A percentile compares a stretch with the other conserved stretches of the same genome.
phyloP scores from a whole-genome alignment of 2,888 invertebrate genomes.

The Phengaris arion region DNA sequence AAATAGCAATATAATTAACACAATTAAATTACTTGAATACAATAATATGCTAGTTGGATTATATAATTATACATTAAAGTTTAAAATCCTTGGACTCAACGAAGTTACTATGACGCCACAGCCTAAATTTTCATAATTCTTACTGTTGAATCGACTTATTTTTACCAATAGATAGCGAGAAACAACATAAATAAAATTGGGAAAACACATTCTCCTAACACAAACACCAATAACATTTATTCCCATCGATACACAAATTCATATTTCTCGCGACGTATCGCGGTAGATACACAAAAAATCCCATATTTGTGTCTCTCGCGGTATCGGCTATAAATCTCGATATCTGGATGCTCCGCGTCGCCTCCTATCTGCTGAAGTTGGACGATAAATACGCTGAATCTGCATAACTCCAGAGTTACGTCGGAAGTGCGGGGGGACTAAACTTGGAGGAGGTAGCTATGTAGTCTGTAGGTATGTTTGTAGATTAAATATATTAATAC shows the following conservation, averaged over 20 bases:
- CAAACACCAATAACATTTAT: background rate
- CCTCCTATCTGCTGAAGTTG: conserved; percentile 75
- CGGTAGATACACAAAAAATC: conserved; percentile 1
- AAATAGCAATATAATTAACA: too few relatives aligned
- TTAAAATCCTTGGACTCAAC: too few relatives aligned
- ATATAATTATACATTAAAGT: too few relatives aligned
- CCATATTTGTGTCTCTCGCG: background rate
- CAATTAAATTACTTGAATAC: too few relatives aligned
- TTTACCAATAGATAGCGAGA: too few relatives aligned
- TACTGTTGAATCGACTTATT: too few relatives aligned
- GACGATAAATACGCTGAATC: conserved; percentile 74
- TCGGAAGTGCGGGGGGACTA: conserved; percentile 45
- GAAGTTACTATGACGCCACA: too few relatives aligned
- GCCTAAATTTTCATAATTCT: too few relatives aligned
- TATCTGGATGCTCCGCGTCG: conserved; percentile 73
- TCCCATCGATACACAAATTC: conserved; percentile 2
- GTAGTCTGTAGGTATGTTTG: background rate
- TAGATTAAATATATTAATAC: too few relatives aligned
- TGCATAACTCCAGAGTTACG: conserved; percentile 69
- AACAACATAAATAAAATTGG: background rate
- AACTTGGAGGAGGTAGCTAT: conserved; percentile 37
- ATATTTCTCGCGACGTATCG: conserved; percentile 44
- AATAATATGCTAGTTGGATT: too few relatives aligned
- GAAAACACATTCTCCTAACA: background rate
- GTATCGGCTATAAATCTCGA: conserved; percentile 66